Percentiles rank a stretch among this genome's conserved stretches.
These are phyloP conservation scores for Entelurus aequoreus DNA, from an alignment of 2,113 vertebrate genomes.

Conservation along the genomic window DNA sequence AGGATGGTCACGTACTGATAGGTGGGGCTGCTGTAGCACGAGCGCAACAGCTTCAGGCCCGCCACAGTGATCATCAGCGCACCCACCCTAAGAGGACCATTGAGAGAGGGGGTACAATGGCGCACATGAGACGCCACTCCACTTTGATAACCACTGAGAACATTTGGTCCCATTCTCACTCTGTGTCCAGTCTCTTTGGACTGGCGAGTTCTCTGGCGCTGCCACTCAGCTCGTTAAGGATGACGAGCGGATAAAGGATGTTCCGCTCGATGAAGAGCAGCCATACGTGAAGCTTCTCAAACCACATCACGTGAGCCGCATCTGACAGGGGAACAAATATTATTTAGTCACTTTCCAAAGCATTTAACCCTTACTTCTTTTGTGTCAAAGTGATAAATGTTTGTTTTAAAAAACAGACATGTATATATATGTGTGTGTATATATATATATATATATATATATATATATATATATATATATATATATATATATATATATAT, in stretches of 20 bases:
- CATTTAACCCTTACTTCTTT: too few relatives aligned
- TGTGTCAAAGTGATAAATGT: too few relatives aligned
- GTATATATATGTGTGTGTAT: too few relatives aligned
- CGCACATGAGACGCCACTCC: neutral
- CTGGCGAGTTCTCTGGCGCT: slow-evolving; percentile 91
- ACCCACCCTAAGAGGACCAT: slow-evolving; percentile 73
- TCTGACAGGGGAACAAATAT: slow-evolving; percentile 61
- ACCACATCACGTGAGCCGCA: slow-evolving; percentile 98
- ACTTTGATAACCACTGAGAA: too few relatives aligned
- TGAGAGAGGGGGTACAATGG: neutral
- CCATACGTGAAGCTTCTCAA: slow-evolving; percentile 96
- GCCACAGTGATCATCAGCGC: slow-evolving; percentile 94
- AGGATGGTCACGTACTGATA: slow-evolving; percentile 94
- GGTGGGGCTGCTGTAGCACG: slow-evolving; percentile 92
- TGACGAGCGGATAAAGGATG: slow-evolving; percentile 90
- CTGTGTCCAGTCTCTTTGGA: slow-evolving; percentile 89
- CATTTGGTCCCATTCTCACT: slow-evolving; percentile 61
- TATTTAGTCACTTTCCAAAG: neutral
- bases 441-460: too few relatives aligned
- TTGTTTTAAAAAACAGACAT: too few relatives aligned
- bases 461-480: too few relatives aligned
- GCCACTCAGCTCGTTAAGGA: slow-evolving; percentile 95
- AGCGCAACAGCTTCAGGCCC: slow-evolving; percentile 93
- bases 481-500: too few relatives aligned
- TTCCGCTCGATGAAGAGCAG: slow-evolving; percentile 96